A percentile compares a stretch with the other conserved stretches of the same genome.
phyloP scores from a whole-genome alignment of 2,113 vertebrate species.

The Buteo buteo region DNA sequence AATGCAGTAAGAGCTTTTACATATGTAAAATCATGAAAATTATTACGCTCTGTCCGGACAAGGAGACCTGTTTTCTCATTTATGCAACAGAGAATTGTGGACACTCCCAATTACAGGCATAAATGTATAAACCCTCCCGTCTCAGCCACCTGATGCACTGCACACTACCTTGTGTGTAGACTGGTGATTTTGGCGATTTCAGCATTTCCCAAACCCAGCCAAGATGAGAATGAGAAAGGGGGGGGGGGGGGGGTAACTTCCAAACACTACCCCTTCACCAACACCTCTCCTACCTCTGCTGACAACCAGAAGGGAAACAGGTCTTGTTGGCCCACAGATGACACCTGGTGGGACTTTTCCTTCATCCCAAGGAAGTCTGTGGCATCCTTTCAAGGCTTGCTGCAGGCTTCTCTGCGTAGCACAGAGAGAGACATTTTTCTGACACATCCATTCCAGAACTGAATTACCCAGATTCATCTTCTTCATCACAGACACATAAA shows the following conservation, averaged over 20 bases:
- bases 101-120: not conserved
- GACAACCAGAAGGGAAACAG: not conserved
- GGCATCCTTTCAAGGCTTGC: not conserved
- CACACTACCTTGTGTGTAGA: fast-evolving
- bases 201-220: not conserved
- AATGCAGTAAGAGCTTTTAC: not conserved
- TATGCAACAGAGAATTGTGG: not conserved
- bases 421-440: not conserved
- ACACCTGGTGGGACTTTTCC: not conserved
- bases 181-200: not conserved
- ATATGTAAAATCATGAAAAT: not conserved
- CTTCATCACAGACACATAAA: not conserved
- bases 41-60: not conserved
- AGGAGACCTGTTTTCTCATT: not conserved
- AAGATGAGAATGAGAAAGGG: not conserved
- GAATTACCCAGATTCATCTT: not conserved
- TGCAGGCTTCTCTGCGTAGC: not conserved
- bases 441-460: not conserved
- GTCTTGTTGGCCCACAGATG: not conserved
- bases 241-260: fast-evolving
- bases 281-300: fast-evolving
- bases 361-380: not conserved
- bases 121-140: not conserved
- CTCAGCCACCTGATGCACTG: not conserved
- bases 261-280: not conserved